These are phyloP conservation scores for Drosophila varians DNA, from an alignment of 1,140 invertebrate genomes.

Conservation along the genomic window DNA sequence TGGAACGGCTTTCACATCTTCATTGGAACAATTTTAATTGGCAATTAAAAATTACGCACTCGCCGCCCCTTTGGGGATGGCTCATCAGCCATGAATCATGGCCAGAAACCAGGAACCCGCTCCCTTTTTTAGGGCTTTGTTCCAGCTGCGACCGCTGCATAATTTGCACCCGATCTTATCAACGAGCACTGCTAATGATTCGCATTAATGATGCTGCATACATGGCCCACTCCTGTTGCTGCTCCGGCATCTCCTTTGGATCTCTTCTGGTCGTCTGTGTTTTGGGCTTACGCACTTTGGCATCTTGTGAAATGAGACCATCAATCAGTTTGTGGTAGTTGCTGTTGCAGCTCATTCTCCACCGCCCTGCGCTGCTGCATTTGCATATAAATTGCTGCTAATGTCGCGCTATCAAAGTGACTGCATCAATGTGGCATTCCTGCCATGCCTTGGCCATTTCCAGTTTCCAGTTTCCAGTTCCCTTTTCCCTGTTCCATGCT, in stretches of 20 bases:
- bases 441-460: conserved; percentile 54
- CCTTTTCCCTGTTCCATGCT: conserved; percentile 1
- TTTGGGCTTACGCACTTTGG: conserved; percentile 33
- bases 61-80: conserved; percentile 45
- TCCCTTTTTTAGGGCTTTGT: conserved; percentile 16
- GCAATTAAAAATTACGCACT: conserved; percentile 76
- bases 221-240: conserved; percentile 13
- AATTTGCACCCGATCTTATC: conserved; percentile 81
- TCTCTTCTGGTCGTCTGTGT: background rate
- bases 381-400: conserved; percentile 83
- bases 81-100: conserved; percentile 50
- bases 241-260: background rate
- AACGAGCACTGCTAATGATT: conserved; percentile 74
- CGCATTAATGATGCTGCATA: conserved; percentile 76
- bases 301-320: conserved; percentile 73
- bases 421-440: conserved; percentile 71
- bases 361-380: conserved; percentile 47
- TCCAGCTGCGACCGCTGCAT: conserved; percentile 37
- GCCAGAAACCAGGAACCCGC: conserved; percentile 1
- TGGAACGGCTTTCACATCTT: conserved; percentile 57
- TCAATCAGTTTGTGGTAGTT: conserved; percentile 62
- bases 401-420: conserved; percentile 82
- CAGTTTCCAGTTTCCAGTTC: conserved; percentile 9
- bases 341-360: conserved; percentile 10
- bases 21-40: conserved; percentile 67